Evolutionary conservation across 2,797 vertebrate genomes (phyloP), one percentile per base, ranked within the genome.

Genomic region (Otus scops): DNA sequence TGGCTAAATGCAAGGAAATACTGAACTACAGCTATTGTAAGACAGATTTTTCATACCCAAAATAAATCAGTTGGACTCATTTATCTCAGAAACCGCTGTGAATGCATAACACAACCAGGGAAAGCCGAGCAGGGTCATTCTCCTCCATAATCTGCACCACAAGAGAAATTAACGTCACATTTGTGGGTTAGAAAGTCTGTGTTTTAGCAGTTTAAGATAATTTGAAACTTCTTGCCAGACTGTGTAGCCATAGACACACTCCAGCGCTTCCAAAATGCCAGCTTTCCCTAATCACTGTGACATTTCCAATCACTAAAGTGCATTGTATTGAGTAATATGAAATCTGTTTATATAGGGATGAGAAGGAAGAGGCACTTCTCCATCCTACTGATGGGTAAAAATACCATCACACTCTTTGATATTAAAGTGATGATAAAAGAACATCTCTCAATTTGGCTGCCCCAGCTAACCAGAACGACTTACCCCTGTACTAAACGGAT

Each of bases 201-300:
- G 59, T 90, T 94, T 85, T 39, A 93, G 89, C 76, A 88, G 79
- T 32, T 89, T 57, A 70, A 60, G 85, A 76, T 51, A 65, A 91
- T 65, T n/a, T n/a, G 56, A n/a, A 79, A 12, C 48, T 78, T 59
- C 88, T 91, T 70, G 43, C 76, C 20, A 32, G 75, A 7, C 56
- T 16, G 18, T 15, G 38, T 71, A 85, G 84, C 79, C 67, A 69
- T 0, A 74, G 87, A 34, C 43, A 43, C 32, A 24, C 60, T 73
- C 60, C 36, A 86, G 51, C 54, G n/a, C 89, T 86, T 85, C 24
- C 51, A 23, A 86, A 95, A 86, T 24, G 20, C 83, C 93, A 94
- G 61, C 61, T 83, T 87, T 48, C 67, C 88, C 84, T 89, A 41
- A 91, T 95, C 94, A 54, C 69, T 59, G 32, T 91, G 90, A 95